Conservation (phyloP, 1,140 invertebrate species). For the Drosophila nigrodunni region DNA sequence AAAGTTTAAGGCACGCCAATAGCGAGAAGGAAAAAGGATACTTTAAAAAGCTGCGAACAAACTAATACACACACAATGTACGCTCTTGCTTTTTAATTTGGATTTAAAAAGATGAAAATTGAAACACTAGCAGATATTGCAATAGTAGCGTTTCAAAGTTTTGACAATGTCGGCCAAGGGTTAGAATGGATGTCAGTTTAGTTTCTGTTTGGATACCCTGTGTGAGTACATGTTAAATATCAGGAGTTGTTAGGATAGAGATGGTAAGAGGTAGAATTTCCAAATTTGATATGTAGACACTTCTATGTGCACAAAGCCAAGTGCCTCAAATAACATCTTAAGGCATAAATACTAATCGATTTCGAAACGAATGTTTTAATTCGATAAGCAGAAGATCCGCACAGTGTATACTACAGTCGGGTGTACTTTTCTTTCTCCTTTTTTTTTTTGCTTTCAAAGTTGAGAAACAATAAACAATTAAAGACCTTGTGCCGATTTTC, state of each 20-base stretch:
- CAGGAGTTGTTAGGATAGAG: too few relatives aligned
- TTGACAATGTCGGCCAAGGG: slow-evolving; percentile 62
- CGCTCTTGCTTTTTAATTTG: slow-evolving; percentile 33
- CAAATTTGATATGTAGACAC: too few relatives aligned
- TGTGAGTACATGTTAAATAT: too few relatives aligned
- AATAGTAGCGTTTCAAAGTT: slow-evolving; percentile 41
- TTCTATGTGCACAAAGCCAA: too few relatives aligned
- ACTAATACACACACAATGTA: slow-evolving; percentile 25
- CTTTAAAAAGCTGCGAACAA: slow-evolving; percentile 21
- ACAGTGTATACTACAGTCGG: too few relatives aligned
- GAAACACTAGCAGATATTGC: slow-evolving; percentile 37
- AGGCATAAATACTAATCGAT: too few relatives aligned
- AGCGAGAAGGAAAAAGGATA: slow-evolving; percentile 17
- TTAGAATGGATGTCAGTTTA: slow-evolving; percentile 35
- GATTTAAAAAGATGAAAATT: slow-evolving; percentile 33
- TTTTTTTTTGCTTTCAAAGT: slow-evolving; percentile 23
- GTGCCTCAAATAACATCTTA: too few relatives aligned
- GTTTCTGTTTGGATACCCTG: neutral
- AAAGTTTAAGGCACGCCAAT: slow-evolving; percentile 39
- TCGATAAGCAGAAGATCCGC: too few relatives aligned
- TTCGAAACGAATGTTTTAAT: too few relatives aligned
- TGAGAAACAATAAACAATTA: slow-evolving; percentile 50
- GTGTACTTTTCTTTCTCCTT: neutral
- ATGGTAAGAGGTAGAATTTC: too few relatives aligned
- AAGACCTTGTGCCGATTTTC: slow-evolving; percentile 32